Base-by-base conservation (phyloP, 2,113 vertebrate species). In the Melanotaenia duboulayi region DNA sequence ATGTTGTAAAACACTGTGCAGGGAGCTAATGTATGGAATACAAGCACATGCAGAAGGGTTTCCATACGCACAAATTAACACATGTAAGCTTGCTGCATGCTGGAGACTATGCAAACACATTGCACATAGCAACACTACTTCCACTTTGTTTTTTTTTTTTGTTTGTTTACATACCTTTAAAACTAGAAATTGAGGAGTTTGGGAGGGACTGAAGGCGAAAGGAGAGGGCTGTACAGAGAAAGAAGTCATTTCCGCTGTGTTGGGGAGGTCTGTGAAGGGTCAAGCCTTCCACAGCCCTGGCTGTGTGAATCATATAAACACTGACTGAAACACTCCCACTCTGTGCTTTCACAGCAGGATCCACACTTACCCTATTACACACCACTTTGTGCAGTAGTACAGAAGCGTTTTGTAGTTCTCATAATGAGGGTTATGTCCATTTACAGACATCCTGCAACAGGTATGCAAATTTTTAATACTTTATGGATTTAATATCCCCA, bases 251-350 rank as follows among this genome's bases (percentile, higher is more conserved):
- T 93, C 90, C 89, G 65, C 46, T 90, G 49, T 78, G 80, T 66
- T 67, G 46, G 68, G 68, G 72, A 81, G 75, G 84, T 84, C 76
- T 84, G 66, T 46, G 59, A 55, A 63, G 80, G 87, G 85, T 91
- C 87, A 88, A 78, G 35, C 39, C 78, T 79, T 84, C 67, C 66
- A 65, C 62, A 52, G 44, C 74, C 66, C 39, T 17, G 55, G 52
- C 82, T 86, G 83, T 86, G 85, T 85, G 81, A 84, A 77, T 85
- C 76, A 81, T 76, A 90, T 91, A 87, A 91, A 87, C 86, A 88
- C 77, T 12, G 57, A 39, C 35, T 56, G 52, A 50, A 82, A 80
- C 70, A 65, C 65, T 68, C 85, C 82, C 74, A 65, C 76, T 50
- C 22, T 13, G 25, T 35, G 37, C 63, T 76, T 40, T 40, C 8